Evolutionary conservation across 2,113 vertebrate species (phyloP).

Genomic region (Cheirogaleus medius): DNA sequence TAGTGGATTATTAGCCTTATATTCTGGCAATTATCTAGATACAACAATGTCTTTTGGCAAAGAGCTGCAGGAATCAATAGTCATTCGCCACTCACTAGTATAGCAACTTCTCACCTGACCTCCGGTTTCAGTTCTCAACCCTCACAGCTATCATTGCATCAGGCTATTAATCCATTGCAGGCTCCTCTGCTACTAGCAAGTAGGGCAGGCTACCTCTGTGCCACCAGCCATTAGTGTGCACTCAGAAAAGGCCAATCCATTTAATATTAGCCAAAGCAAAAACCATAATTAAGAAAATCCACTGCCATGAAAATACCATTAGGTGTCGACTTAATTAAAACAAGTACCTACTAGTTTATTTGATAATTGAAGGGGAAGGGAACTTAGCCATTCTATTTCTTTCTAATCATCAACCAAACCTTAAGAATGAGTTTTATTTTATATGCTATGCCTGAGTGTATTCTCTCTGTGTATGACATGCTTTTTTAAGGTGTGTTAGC

Average conservation of each 20-base stretch:
- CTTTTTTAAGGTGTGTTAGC: background rate
- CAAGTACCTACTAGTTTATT: background rate
- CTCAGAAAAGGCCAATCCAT: background rate
- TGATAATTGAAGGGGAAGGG: background rate
- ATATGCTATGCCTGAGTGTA: background rate
- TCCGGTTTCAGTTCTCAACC: background rate
- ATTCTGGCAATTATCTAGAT: background rate
- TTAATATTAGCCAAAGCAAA: background rate
- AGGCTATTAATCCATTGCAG: background rate
- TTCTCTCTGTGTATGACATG: background rate
- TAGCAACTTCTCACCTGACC: background rate
- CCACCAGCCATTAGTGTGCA: background rate
- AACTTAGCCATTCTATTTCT: background rate
- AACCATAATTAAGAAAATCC: background rate
- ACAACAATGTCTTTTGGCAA: background rate
- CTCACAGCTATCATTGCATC: background rate
- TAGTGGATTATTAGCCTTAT: background rate
- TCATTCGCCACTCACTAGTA: background rate
- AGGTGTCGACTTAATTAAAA: background rate
- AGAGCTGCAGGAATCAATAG: background rate
- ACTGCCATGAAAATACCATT: background rate
- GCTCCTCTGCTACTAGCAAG: background rate
- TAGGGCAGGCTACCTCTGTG: background rate
- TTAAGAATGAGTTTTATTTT: slow-evolving; percentile 23
- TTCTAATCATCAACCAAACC: slow-evolving; percentile 3